Base-by-base conservation (phyloP, 2,113 vertebrate species). In the Acanthisitta chloris region DNA sequence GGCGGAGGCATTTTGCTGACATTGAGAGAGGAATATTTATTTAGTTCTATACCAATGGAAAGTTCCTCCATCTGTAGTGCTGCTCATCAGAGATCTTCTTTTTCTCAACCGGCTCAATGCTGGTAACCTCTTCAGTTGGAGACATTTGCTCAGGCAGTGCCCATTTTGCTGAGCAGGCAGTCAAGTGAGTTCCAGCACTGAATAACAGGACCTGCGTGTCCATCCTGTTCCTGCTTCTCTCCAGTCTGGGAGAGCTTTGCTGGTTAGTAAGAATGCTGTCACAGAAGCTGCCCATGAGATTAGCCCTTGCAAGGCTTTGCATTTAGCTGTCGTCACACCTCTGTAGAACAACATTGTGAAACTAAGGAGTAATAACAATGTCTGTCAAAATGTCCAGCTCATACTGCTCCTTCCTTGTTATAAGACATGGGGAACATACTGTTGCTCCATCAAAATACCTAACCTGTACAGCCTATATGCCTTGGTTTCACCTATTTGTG, bases 41-140 rank as follows among this genome's bases (percentile, higher is more conserved):
- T 95, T 97, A 95, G 91, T 84, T 96, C 92, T 95, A n/a, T 93
- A 94, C 88, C 91, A 94, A 86, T 91, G 86, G 86, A 95, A 97
- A 96, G 55, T 95, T 94, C 83, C 91, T 78, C 64, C 86, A 46
- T 93, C 76, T 94, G 74, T 76, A 88, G 82, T 23, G 43, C 64
- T 66, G 28, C 76, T 93, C 95, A 92, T 95, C 91, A 83, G 59
- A 88, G 80, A 64, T 90, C 66, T 46, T 84, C 4, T 12, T 42
- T 33, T 43, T 87, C 81, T 20, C 51, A 61, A 34, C 48, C 14
- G 9, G 48, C 48, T 93, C 69, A 57, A 4, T 65, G 36, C 52
- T 78, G 69, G 81, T 80, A 52, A 19, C 42, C 25, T 42, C 67
- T 87, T 55, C 57, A 52, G 49, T 10, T 6, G 4, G 48, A 81